A percentile compares a stretch with the other conserved stretches of the same genome.
phyloP scores from a whole-genome alignment of 2,888 invertebrate species.

The Drosophila stalkeri region DNA sequence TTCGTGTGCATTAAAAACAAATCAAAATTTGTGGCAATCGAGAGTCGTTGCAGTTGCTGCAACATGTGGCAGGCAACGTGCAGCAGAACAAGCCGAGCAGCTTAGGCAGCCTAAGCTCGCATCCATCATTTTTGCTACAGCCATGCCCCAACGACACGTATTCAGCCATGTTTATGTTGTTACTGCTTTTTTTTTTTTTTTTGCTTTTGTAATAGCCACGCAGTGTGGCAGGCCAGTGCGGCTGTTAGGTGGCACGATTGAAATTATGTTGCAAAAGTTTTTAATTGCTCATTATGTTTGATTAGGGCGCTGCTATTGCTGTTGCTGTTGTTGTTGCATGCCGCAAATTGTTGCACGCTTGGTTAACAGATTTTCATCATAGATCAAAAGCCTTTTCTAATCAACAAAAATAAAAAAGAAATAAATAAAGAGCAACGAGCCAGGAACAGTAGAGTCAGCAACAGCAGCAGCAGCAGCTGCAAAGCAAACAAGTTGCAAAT shows the following conservation, averaged over 20 bases:
- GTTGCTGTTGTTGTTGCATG: constrained; percentile 39
- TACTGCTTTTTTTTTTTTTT: not conserved
- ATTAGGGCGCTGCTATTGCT: constrained; percentile 59
- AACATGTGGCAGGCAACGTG: constrained; percentile 55
- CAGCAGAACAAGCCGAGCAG: constrained; percentile 14
- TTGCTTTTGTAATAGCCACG: constrained; percentile 7
- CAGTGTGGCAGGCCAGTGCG: constrained; percentile 17
- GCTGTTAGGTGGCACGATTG: constrained; percentile 29
- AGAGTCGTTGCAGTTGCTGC: constrained; percentile 28
- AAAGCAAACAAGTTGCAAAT: constrained; percentile 70
- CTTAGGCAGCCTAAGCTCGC: constrained; percentile 27
- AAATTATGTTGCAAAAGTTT: constrained; percentile 61
- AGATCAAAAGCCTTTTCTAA: constrained; percentile 72
- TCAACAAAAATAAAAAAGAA: constrained; percentile 36
- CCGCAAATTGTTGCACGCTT: constrained; percentile 64
- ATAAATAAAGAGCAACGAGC: not conserved
- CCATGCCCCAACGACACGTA: constrained; percentile 30
- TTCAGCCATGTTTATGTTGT: constrained; percentile 11
- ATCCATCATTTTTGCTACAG: constrained; percentile 44
- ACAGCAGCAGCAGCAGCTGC: constrained; percentile 6
- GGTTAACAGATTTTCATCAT: constrained; percentile 61
- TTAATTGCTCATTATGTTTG: constrained; percentile 73
- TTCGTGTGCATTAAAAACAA: not conserved
- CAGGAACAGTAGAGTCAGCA: not conserved
- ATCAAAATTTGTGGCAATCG: constrained; percentile 18